Base-by-base conservation (phyloP, 1,140 invertebrate species). In the Sarcophaga peregrina region DNA sequence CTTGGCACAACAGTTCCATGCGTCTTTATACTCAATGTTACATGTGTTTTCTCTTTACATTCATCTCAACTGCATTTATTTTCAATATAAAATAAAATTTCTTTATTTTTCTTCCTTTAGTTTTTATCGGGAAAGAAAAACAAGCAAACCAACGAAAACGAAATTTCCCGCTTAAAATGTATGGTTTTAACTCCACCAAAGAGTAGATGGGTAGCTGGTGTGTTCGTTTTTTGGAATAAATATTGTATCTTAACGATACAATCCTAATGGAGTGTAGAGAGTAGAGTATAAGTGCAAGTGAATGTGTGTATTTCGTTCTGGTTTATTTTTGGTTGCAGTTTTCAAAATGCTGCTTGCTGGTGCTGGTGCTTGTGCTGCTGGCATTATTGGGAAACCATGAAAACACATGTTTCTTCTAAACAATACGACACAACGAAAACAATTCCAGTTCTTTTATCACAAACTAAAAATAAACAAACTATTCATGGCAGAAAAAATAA, bases 1-100 rank as follows among this genome's bases (percentile, higher is more conserved):
- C 75, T 4, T 50, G 75, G 5, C 25, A 50, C 9, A 47, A 7
- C 50, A 25, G 15, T 20, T 78, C 11, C 75, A 17, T 78, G 62
- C 73, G 8, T 76, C 15, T 25, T 81, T 83, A 81, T 81, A 37
- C 37, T 75, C 80, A 48, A 37, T 81, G 37, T 72, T 46, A 78
- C 80, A 81, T 83, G 73, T 62, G 68, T 50, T 48, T 45, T 37
- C 54, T 52, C 54, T 52, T 82, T 50, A 37, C 48, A 46, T 72
- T 48, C 47, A 5, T 76, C 20, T 58, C 48, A 54, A 73, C 72
- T 48, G n/a, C 74, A 76, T 74, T 37, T 15, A 58, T 15, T 58
- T 58, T 58, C 54, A 58, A 58, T 58, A 58, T 20, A 37, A 37
- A 37, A 37, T 37, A 37, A 37, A 37, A 37, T 62, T 62, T 20